Base-by-base conservation (phyloP, 2,888 invertebrate genomes). In the Linhomoeus sp. region DNA sequence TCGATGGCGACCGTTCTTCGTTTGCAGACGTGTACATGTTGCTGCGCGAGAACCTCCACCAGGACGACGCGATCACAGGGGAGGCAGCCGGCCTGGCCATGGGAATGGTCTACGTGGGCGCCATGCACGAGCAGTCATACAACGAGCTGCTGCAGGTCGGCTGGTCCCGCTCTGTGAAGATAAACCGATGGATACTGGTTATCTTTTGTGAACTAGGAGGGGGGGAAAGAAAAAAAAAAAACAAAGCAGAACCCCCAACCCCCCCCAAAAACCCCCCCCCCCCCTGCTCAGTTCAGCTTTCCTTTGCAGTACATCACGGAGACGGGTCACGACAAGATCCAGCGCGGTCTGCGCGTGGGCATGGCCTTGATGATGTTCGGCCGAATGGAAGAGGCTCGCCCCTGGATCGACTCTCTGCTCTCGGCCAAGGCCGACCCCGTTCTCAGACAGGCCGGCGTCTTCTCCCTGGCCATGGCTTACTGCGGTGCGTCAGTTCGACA, bases 71-170 rank as follows among this genome's bases (percentile, higher is more conserved):
- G 0, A 86, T 94, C 0, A 90, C 92, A 24, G 94, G 94, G 48
- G 97, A 99, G 70, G 92, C 94, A 7, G 94, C 97, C 26, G 94
- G 92, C 51, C 82, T 97, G 55, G 88, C 90, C 1, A 94, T 97
- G 90, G 97, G 97, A 42, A 80, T 97, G 77, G 90, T 94, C 0
- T 94, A 94, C 94, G 71, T 94, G 56, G 97, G 94, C 1, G 90
- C 92, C 0, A 82, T 88, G 63, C 78, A 83, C 60, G 77, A 80
- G 0, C 76, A 79, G 51, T 82, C 85, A 2, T 84, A 88, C 54
- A 80, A 84, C 66, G 87, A 88, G 63, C 88, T 90, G 87, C 84
- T 86, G 41, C 81, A 79, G 53, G 77, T 76, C 68, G 17, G 29
- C 9, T 3, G 12, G 17, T 25, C 46, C 22, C 14, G 46, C 15